These are phyloP conservation scores for Pristionchus arcanus DNA, from an alignment of 2,888 invertebrate genomes.

Conservation along the genomic window DNA sequence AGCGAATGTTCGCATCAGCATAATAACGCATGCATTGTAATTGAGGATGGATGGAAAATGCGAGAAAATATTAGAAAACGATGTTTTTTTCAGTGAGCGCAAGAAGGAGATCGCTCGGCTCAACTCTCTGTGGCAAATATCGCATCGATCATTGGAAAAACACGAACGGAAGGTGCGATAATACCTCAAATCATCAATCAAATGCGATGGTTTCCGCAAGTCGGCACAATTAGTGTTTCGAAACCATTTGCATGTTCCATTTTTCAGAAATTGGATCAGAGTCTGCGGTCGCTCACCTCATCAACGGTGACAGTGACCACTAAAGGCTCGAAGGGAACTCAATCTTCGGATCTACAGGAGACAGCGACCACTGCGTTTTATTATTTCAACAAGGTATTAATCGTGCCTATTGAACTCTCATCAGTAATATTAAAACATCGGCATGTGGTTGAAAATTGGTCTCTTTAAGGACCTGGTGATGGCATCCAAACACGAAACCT, in stretches of 20 bases:
- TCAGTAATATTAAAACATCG: too few relatives aligned
- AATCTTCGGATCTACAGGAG: slow-evolving; percentile 18
- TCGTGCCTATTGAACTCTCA: too few relatives aligned
- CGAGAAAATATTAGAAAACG: too few relatives aligned
- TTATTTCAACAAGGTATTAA: slow-evolving; percentile 37
- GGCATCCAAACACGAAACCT: slow-evolving; percentile 47
- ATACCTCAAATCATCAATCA: not conserved
- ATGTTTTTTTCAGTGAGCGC: slow-evolving; percentile 37
- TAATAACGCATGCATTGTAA: too few relatives aligned
- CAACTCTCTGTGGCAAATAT: slow-evolving; percentile 52
- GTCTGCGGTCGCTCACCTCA: slow-evolving; percentile 38
- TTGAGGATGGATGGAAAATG: too few relatives aligned
- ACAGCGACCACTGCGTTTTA: slow-evolving; percentile 32
- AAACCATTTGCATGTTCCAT: not conserved
- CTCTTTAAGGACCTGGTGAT: slow-evolving; percentile 34
- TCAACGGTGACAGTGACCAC: slow-evolving; percentile 22
- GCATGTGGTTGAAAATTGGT: too few relatives aligned
- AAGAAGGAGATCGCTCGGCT: slow-evolving; percentile 50
- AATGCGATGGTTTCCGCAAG: too few relatives aligned
- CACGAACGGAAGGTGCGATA: slow-evolving; percentile 20
- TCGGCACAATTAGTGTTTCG: not conserved
- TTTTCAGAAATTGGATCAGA: slow-evolving; percentile 47
- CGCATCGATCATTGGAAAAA: slow-evolving; percentile 33
- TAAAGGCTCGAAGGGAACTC: not conserved
- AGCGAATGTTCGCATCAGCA: too few relatives aligned